Percentiles rank a stretch among this genome's conserved stretches.
Evolutionary conservation across 2,113 vertebrate species (phyloP).

Genomic region (Thunnus maccoyii): DNA sequence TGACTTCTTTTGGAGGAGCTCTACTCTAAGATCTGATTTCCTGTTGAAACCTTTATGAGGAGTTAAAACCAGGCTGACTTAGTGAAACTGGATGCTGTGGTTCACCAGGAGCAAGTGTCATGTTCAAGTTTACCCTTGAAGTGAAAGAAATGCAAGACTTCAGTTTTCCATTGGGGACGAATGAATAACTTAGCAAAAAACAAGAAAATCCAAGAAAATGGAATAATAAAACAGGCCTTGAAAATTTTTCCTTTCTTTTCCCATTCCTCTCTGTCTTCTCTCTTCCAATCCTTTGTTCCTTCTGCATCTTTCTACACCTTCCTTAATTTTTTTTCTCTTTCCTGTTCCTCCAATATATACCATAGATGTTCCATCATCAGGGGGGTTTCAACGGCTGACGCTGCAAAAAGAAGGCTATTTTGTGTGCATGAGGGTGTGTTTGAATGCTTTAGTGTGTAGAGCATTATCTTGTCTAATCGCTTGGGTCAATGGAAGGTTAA

Average conservation of each 20-base stretch:
- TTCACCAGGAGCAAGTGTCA: neutral
- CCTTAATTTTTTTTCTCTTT: neutral
- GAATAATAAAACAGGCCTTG: too few species aligned
- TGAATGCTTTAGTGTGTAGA: neutral
- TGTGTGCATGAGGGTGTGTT: constrained; percentile 8
- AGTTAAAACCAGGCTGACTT: neutral
- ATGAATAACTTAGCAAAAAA: too few species aligned
- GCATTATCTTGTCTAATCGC: constrained; percentile 32
- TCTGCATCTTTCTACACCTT: neutral
- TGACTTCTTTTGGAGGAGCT: constrained; percentile 8
- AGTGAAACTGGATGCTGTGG: neutral
- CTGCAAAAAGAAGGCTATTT: constrained; percentile 21
- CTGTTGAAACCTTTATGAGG: constrained; percentile 2
- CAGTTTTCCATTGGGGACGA: too few species aligned
- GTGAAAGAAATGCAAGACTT: neutral
- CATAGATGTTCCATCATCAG: constrained; percentile 3
- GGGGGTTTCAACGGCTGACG: constrained; percentile 24
- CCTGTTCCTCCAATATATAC: neutral
- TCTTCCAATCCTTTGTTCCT: neutral
- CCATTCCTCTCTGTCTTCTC: neutral
- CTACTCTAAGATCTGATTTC: neutral
- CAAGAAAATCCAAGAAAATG: too few species aligned
- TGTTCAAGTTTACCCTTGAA: neutral
- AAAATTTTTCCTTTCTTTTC: neutral
- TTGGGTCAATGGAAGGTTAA: constrained; percentile 42